A percentile compares a stretch with the other conserved stretches of the same genome.
Conservation (phyloP, 2,888 invertebrate genomes). For the Drosophila ustulata region DNA sequence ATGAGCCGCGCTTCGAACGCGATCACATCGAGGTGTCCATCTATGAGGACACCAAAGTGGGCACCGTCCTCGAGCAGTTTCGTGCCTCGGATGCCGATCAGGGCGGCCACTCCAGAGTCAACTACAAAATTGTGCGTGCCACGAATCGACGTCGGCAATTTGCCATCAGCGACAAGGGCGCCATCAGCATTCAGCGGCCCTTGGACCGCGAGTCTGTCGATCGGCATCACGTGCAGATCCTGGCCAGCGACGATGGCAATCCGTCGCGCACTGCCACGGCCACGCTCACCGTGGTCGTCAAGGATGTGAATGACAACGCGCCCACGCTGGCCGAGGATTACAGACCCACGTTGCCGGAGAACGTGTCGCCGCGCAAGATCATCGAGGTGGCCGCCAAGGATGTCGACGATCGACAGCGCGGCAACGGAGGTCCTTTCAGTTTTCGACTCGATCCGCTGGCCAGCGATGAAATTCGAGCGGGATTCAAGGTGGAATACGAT, state of each 20-base stretch:
- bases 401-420: slow-evolving; percentile 95
- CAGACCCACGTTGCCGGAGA: slow-evolving; percentile 95
- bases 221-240: slow-evolving; percentile 96
- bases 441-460: slow-evolving; percentile 96
- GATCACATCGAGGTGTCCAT: slow-evolving; percentile 96
- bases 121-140: slow-evolving; percentile 94
- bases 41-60: slow-evolving; percentile 95
- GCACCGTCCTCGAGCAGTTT: slow-evolving; percentile 95
- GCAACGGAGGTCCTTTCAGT: slow-evolving; percentile 97
- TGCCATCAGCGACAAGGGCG: slow-evolving; percentile 96
- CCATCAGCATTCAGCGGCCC: slow-evolving; percentile 95
- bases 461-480: slow-evolving; percentile 95
- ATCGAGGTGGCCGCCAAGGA: slow-evolving; percentile 96
- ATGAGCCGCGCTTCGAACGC: slow-evolving; percentile 96
- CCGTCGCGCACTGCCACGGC: slow-evolving; percentile 97
- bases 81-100: slow-evolving; percentile 98
- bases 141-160: slow-evolving; percentile 97
- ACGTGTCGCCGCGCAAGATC: slow-evolving; percentile 94
- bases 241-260: slow-evolving; percentile 96
- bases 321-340: slow-evolving; percentile 96
- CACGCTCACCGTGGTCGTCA: slow-evolving; percentile 95
- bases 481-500: slow-evolving; percentile 98
- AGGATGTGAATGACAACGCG: slow-evolving; percentile 97
- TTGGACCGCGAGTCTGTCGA: slow-evolving; percentile 97
- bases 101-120: slow-evolving; percentile 94